Percentiles rank a stretch among this genome's conserved stretches.
phyloP scores from a whole-genome alignment of 2,113 vertebrate genomes.

The Brachypteracias leptosomus region DNA sequence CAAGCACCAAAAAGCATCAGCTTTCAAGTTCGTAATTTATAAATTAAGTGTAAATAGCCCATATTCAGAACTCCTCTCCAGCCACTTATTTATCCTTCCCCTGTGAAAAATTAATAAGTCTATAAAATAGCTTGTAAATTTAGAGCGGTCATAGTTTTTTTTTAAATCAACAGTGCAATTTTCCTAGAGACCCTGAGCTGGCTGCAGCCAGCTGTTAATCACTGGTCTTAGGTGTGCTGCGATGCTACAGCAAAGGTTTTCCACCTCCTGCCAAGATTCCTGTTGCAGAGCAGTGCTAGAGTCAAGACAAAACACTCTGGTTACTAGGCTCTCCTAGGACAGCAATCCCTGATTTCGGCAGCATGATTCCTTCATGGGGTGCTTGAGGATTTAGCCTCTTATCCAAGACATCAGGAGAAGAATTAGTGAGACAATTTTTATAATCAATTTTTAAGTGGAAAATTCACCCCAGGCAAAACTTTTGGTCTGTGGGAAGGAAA shows the following conservation, averaged over 20 bases:
- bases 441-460: not conserved
- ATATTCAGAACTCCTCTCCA: not conserved
- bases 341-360: not conserved
- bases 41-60: conserved; percentile 27
- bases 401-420: not conserved
- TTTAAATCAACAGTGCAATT: not conserved
- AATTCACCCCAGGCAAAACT: not conserved
- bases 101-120: conserved; percentile 16
- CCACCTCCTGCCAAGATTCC: not conserved
- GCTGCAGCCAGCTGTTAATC: not conserved
- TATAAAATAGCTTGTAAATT: conserved; percentile 39
- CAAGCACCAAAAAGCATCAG: not conserved
- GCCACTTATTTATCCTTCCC: conserved; percentile 17
- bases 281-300: not conserved
- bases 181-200: not conserved
- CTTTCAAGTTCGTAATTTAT: conserved; percentile 31
- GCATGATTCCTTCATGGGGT: not conserved
- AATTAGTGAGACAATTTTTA: not conserved
- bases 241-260: not conserved
- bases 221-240: not conserved
- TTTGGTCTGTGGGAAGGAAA: not conserved
- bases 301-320: not conserved
- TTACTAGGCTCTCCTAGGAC: not conserved
- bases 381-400: not conserved
- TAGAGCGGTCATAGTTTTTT: not conserved